These are phyloP conservation scores for Pocillopora damicornis DNA, from an alignment of 64 coral and sea anemone species.

Conservation along the genomic window DNA sequence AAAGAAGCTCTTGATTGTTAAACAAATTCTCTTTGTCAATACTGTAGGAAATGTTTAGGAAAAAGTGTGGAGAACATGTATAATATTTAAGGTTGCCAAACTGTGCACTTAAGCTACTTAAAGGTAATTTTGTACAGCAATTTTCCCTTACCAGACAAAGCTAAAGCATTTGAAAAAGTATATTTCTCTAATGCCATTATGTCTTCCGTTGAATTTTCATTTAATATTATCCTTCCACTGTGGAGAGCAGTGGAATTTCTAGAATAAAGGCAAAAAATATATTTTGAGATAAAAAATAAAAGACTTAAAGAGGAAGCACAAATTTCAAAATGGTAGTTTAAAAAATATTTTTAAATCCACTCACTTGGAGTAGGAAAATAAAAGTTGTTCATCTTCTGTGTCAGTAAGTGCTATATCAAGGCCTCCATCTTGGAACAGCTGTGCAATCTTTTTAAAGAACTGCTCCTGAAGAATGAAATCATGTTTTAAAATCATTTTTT, in stretches of 20 bases:
- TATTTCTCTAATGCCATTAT: conserved; percentile 67
- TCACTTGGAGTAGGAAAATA: conserved; percentile 45
- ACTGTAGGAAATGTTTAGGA: too few species aligned
- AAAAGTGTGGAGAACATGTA: too few species aligned
- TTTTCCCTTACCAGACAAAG: conserved; percentile 61
- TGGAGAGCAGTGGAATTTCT: conserved; percentile 66
- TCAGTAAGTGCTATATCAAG: conserved; percentile 19
- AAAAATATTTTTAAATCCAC: neutral
- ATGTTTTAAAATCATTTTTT: too few species aligned
- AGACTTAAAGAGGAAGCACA: neutral
- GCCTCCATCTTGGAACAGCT: conserved; percentile 39
- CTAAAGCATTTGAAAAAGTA: conserved; percentile 82
- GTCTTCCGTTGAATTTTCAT: conserved; percentile 49
- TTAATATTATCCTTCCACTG: conserved; percentile 64
- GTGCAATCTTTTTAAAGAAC: conserved; percentile 6
- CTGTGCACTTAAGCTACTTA: neutral
- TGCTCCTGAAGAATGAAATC: conserved; percentile 23
- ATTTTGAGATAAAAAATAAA: neutral
- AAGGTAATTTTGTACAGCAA: neutral
- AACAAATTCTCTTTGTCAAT: too few species aligned
- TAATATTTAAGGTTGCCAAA: too few species aligned
- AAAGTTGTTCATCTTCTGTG: conserved; percentile 52
- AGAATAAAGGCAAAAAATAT: neutral
- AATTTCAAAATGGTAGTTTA: neutral
- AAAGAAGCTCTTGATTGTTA: too few species aligned